These are phyloP conservation scores for Bolinopsis microptera DNA, from an alignment of 37 sponge, comb jelly and placozoan genomes.

Conservation along the genomic window DNA sequence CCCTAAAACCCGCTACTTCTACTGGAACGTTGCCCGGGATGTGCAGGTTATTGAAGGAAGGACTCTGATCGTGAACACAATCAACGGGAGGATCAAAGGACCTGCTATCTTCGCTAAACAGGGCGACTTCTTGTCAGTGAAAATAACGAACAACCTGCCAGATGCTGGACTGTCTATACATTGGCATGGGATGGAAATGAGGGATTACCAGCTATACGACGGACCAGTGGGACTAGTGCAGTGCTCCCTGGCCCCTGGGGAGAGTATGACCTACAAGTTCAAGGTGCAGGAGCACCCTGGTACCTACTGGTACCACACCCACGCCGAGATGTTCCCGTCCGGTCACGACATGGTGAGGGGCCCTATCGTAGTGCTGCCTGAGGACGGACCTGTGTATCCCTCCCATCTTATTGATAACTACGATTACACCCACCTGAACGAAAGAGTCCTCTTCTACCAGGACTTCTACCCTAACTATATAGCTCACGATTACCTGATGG, in stretches of 20 bases:
- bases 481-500: not conserved
- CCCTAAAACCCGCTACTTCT: conserved; percentile 79
- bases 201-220: conserved; percentile 14
- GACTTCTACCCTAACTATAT: conserved; percentile 40
- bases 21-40: conserved; percentile 74
- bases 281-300: conserved; percentile 72
- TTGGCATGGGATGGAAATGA: conserved; percentile 9
- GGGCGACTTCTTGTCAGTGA: not conserved
- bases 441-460: conserved; percentile 71
- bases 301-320: conserved; percentile 86
- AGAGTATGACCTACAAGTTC: conserved; percentile 70
- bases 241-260: conserved; percentile 74
- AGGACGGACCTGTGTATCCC: not conserved
- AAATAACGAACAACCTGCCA: not conserved
- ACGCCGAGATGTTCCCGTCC: conserved; percentile 70
- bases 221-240: conserved; percentile 75
- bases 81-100: not conserved
- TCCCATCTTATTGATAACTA: not conserved
- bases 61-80: not conserved
- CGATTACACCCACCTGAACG: not conserved
- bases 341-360: conserved; percentile 76
- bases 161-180: not conserved
- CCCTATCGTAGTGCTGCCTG: not conserved
- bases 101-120: not conserved
- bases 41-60: conserved; percentile 77